Base-by-base conservation (phyloP, 2,888 invertebrate genomes). In the Salticus scenicus region DNA sequence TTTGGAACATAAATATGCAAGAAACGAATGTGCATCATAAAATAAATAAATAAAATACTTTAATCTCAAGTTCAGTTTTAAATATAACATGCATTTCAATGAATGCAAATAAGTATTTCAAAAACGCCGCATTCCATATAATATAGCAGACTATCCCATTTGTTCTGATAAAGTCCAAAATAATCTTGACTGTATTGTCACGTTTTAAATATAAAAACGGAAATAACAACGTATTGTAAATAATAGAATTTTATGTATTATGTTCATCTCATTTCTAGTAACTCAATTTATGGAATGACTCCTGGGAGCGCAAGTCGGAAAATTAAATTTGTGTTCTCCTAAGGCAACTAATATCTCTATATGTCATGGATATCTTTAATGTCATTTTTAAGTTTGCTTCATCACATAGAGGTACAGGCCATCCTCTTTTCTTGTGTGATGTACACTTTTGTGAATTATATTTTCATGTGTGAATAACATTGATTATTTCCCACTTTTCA, bases 121-220 rank as follows among this genome's bases (percentile, higher is more conserved):
- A n/a, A n/a, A n/a, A n/a, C n/a, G n/a, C n/a, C n/a, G n/a, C n/a
- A n/a, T n/a, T n/a, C n/a, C n/a, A n/a, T n/a, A n/a, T n/a, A n/a
- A n/a, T n/a, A n/a, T n/a, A n/a, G n/a, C n/a, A n/a, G n/a, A n/a
- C n/a, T n/a, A n/a, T n/a, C n/a, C n/a, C n/a, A n/a, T n/a, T n/a
- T n/a, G n/a, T n/a, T n/a, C n/a, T n/a, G n/a, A 8, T 12, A 37
- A 37, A 37, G 12, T 5, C 2, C 47, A 17, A n/a, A 10, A 2
- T 47, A 47, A 47, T 47, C 17, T 47, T 47, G 10, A 17, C 17
- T 17, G 14, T n/a, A 47, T 47, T 47, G 47, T 47, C 47, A 47
- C 47, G 47, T 47, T 47, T 47, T 47, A 47, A 47, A 17, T 47
- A 47, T 47, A 47, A 47, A 47, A 47, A 47, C 17, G 47, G 47